These are phyloP conservation scores for Arrhamphus sclerolepis DNA, from an alignment of 2,797 vertebrate genomes.

Conservation along the genomic window DNA sequence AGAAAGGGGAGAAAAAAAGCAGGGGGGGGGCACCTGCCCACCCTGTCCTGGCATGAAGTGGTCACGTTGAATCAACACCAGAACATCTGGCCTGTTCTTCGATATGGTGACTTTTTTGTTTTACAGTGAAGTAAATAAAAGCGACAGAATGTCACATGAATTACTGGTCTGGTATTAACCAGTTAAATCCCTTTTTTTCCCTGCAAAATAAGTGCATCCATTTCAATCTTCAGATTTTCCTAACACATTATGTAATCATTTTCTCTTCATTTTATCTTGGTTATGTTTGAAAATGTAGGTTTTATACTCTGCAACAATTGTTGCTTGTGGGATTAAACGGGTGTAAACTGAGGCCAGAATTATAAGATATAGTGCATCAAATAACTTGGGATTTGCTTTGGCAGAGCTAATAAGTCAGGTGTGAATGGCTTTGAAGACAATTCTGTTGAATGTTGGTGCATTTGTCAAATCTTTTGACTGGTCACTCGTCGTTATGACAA, in stretches of 20 bases:
- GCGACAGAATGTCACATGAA: constrained; percentile 24
- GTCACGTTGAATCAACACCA: constrained; percentile 9
- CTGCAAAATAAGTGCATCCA: too few species aligned
- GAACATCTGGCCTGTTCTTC: constrained; percentile 3
- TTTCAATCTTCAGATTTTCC: too few species aligned
- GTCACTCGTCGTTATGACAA: constrained; percentile 8
- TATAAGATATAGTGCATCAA: constrained; percentile 24
- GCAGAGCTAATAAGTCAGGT: constrained; percentile 38
- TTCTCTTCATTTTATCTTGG: too few species aligned
- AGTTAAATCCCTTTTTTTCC: too few species aligned
- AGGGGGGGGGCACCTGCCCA: constrained; percentile 14
- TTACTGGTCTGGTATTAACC: constrained; percentile 23
- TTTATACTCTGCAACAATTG: too few species aligned
- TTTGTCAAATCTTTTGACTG: constrained; percentile 16
- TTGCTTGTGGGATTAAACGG: too few species aligned
- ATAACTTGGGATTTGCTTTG: constrained; percentile 34
- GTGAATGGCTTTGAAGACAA: constrained; percentile 26
- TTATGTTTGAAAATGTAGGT: too few species aligned
- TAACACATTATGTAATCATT: too few species aligned
- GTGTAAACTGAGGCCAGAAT: constrained; percentile 29
- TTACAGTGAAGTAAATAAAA: constrained; percentile 10
- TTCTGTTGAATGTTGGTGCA: constrained; percentile 33
- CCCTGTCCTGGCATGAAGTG: constrained; percentile 8
- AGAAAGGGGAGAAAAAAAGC: constrained; percentile 25
- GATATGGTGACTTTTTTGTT: constrained; percentile 3